These are phyloP conservation scores for Andinoacara biseriatus DNA, from an alignment of 2,113 vertebrate genomes.

Conservation along the genomic window DNA sequence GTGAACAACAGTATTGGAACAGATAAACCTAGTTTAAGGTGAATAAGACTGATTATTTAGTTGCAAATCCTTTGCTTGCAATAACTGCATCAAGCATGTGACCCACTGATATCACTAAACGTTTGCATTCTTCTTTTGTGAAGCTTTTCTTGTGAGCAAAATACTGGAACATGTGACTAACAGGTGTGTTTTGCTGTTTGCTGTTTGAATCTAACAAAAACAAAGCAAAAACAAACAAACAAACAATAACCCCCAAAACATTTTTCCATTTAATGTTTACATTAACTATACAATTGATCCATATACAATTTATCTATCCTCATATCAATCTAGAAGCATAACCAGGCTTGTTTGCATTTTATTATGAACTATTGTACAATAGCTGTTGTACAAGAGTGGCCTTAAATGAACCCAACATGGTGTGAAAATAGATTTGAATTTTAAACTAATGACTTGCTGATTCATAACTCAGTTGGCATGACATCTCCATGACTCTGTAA, in stretches of 20 bases:
- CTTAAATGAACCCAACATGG: conserved; percentile 65
- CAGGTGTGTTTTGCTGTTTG: too few relatives aligned
- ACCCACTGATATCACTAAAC: too few relatives aligned
- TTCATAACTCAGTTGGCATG: conserved; percentile 45
- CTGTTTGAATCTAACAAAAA: conserved; percentile 51
- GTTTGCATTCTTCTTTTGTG: too few relatives aligned
- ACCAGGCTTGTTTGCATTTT: conserved; percentile 63
- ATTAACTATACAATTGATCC: conserved; percentile 67
- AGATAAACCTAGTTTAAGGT: too few relatives aligned
- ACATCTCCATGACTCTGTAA: conserved; percentile 35
- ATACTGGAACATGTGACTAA: too few relatives aligned
- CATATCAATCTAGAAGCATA: conserved; percentile 63
- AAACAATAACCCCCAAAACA: not conserved
- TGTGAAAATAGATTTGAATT: conserved; percentile 68
- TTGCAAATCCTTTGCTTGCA: too few relatives aligned
- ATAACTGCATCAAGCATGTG: too few relatives aligned
- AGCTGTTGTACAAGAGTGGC: conserved; percentile 58
- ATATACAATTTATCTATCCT: conserved; percentile 42
- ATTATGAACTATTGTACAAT: conserved; percentile 51
- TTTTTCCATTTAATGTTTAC: conserved; percentile 55
- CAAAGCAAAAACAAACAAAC: conserved; percentile 4
- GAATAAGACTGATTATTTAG: too few relatives aligned
- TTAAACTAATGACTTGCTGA: conserved; percentile 66
- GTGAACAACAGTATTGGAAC: too few relatives aligned
- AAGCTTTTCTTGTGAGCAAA: too few relatives aligned